Evolutionary conservation across 2,113 vertebrate species (phyloP).

Genomic region (Alethe castanea): DNA sequence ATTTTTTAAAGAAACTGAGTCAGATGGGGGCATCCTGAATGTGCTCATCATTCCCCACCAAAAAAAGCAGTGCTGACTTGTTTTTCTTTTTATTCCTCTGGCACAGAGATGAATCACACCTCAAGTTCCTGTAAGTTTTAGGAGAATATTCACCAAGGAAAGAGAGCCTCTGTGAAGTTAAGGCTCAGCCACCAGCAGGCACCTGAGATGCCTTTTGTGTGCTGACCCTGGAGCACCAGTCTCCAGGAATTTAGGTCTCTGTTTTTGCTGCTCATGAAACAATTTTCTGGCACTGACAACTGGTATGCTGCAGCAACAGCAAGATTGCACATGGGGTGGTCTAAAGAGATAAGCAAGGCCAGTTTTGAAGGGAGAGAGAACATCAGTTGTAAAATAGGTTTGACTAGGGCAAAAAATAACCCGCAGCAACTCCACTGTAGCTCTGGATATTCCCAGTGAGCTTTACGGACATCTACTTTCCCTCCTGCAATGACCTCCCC

Average conservation of each 20-base stretch:
- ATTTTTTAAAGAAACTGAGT: background rate
- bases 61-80: background rate
- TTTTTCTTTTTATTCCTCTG: background rate
- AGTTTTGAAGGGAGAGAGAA: background rate
- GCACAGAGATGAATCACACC: background rate
- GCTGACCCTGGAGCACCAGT: background rate
- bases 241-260: background rate
- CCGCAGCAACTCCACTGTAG: background rate
- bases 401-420: rapidly evolving
- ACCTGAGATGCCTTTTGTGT: background rate
- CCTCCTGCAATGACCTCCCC: background rate
- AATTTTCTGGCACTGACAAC: background rate
- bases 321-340: background rate
- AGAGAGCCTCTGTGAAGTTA: background rate
- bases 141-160: background rate
- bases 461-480: background rate
- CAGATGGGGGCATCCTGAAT: background rate
- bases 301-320: background rate
- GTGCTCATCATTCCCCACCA: background rate
- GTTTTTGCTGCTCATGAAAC: background rate
- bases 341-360: background rate
- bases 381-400: background rate
- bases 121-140: background rate
- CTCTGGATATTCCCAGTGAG: background rate
- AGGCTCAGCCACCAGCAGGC: background rate